A percentile compares a stretch with the other conserved stretches of the same genome.
These are phyloP conservation scores for Barbus barbus DNA, from an alignment of 2,113 vertebrate species.

Conservation along the genomic window DNA sequence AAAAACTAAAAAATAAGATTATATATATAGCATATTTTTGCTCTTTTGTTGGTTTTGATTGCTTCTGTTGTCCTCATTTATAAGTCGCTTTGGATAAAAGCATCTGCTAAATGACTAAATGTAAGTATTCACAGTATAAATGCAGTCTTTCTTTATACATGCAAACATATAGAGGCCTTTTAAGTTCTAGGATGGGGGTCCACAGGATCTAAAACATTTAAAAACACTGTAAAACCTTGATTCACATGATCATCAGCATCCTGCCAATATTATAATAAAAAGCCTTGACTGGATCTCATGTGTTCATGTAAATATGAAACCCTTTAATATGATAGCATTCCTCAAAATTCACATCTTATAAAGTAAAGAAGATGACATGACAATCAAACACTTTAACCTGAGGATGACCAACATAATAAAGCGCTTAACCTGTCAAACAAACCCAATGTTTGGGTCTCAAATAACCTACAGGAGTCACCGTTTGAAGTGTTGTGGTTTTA, in stretches of 20 bases:
- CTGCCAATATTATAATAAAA: not conserved
- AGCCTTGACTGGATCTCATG: not conserved
- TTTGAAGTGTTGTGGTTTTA: too few relatives aligned
- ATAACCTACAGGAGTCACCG: not conserved
- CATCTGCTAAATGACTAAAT: too few relatives aligned
- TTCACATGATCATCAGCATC: not conserved
- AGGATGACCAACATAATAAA: not conserved
- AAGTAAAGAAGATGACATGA: too few relatives aligned
- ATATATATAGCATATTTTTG: too few relatives aligned
- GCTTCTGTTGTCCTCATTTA: too few relatives aligned
- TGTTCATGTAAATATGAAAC: not conserved
- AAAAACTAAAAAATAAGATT: too few relatives aligned
- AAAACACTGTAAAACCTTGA: not conserved
- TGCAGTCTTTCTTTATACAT: not conserved
- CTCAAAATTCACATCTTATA: too few relatives aligned
- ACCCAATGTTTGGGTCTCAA: not conserved
- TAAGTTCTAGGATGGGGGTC: not conserved
- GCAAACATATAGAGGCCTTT: not conserved
- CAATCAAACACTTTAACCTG: too few relatives aligned
- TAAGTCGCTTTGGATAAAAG: too few relatives aligned
- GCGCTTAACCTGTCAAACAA: not conserved
- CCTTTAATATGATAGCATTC: too few relatives aligned
- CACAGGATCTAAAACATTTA: not conserved
- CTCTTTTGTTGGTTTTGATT: too few relatives aligned
- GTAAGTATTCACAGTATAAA: not conserved